These are phyloP conservation scores for Drosophila phalerata DNA, from an alignment of 2,888 invertebrate species.

Conservation along the genomic window DNA sequence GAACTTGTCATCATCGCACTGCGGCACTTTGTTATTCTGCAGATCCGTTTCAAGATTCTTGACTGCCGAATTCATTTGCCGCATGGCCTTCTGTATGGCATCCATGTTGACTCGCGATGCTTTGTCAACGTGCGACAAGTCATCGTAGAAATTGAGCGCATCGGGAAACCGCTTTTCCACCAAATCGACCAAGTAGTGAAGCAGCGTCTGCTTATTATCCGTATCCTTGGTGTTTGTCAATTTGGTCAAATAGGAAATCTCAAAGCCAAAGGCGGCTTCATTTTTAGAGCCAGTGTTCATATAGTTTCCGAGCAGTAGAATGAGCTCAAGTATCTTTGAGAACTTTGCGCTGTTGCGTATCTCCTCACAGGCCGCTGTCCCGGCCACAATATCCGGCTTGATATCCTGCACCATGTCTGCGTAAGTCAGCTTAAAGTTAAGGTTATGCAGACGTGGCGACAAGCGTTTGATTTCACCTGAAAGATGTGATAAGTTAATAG, in stretches of 20 bases:
- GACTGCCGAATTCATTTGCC: constrained; percentile 94
- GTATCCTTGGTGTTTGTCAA: constrained; percentile 95
- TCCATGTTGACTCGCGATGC: constrained; percentile 95
- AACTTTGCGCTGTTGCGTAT: constrained; percentile 95
- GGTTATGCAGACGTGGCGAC: constrained; percentile 93
- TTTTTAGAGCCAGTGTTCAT: constrained; percentile 98
- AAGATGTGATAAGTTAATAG: not conserved
- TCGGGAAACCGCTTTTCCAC: constrained; percentile 96
- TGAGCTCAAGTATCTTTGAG: constrained; percentile 94
- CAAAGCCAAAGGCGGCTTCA: constrained; percentile 97
- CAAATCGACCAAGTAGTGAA: constrained; percentile 96
- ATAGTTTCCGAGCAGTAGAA: constrained; percentile 96
- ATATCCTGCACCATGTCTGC: constrained; percentile 90
- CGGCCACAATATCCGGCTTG: constrained; percentile 94
- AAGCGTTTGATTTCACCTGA: constrained; percentile 93
- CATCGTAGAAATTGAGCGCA: constrained; percentile 92
- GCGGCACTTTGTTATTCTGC: constrained; percentile 92
- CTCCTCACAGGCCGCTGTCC: constrained; percentile 98
- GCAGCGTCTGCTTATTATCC: constrained; percentile 95
- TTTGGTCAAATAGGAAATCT: constrained; percentile 98
- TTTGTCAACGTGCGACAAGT: constrained; percentile 95
- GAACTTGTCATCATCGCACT: constrained; percentile 94
- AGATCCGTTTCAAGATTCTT: constrained; percentile 96
- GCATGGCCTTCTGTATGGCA: constrained; percentile 91
- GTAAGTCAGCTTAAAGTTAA: constrained; percentile 95